Conservation (phyloP, 2,888 invertebrate genomes). For the Ecliptopera silaceata region DNA sequence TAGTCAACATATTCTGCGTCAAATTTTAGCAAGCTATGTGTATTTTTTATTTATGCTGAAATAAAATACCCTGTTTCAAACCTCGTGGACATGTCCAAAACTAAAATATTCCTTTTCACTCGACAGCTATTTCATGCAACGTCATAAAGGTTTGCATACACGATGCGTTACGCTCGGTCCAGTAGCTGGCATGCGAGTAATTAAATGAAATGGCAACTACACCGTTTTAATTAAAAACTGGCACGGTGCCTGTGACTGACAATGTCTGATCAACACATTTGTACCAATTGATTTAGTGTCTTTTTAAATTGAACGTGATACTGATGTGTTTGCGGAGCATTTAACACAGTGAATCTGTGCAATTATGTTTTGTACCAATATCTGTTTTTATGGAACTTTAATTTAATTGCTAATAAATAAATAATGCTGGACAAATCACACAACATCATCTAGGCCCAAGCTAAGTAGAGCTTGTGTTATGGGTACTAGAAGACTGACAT, state of each 20-base stretch:
- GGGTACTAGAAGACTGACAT: too few relatives aligned
- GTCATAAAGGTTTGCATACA: constrained; percentile 29
- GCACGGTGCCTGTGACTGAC: constrained; percentile 33
- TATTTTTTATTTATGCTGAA: constrained; percentile 7
- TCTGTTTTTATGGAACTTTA: neutral
- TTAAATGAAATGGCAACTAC: constrained; percentile 52
- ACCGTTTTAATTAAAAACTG: constrained; percentile 52
- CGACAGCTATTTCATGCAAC: constrained; percentile 25
- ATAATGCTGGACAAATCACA: too few relatives aligned
- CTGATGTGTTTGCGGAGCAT: constrained; percentile 11
- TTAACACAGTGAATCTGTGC: neutral
- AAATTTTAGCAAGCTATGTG: neutral
- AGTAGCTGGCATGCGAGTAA: constrained; percentile 41
- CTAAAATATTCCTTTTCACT: constrained; percentile 26
- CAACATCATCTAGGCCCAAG: too few relatives aligned
- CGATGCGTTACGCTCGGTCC: constrained; percentile 26
- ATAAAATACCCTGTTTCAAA: constrained; percentile 11
- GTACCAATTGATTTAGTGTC: constrained; percentile 31
- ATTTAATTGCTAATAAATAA: neutral
- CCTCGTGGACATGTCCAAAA: constrained; percentile 12
- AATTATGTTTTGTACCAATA: neutral
- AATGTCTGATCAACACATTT: constrained; percentile 34
- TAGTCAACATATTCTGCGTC: neutral
- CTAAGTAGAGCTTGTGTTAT: too few relatives aligned
- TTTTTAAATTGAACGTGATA: constrained; percentile 16